Conservation (phyloP, 2,888 invertebrate genomes). For the Pardosa pseudoannulata region DNA sequence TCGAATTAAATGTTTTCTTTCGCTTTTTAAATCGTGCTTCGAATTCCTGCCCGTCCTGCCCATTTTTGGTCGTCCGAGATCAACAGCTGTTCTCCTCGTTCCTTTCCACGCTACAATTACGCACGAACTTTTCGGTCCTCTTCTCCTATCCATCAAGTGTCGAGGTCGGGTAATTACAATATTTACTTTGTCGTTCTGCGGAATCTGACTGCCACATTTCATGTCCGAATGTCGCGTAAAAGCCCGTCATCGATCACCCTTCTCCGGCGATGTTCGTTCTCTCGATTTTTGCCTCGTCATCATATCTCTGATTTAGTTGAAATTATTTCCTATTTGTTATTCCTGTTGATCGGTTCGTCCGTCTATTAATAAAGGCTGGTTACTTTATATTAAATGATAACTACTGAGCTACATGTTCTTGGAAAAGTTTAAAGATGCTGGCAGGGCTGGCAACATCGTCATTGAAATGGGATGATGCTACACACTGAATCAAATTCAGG, state of each 20-base stretch:
- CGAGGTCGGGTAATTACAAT: constrained; percentile 9
- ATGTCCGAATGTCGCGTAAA: not conserved
- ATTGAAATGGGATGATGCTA: too few relatives aligned
- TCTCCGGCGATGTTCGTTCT: not conserved
- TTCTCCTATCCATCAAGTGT: not conserved
- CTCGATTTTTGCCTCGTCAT: too few relatives aligned
- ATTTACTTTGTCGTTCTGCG: constrained; percentile 1
- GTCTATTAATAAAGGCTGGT: too few relatives aligned
- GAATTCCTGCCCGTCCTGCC: not conserved
- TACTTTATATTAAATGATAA: too few relatives aligned
- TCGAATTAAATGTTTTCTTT: not conserved
- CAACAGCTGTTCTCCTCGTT: not conserved
- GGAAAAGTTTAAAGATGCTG: too few relatives aligned
- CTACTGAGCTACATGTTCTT: too few relatives aligned
- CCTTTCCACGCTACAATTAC: not conserved
- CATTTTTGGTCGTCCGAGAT: not conserved
- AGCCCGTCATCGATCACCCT: not conserved
- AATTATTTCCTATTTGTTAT: too few relatives aligned
- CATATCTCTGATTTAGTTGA: too few relatives aligned
- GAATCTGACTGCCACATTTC: not conserved
- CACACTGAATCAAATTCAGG: too few relatives aligned
- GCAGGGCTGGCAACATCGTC: too few relatives aligned
- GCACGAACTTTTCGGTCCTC: not conserved
- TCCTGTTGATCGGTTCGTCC: too few relatives aligned
- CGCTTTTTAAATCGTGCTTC: not conserved